Percentiles rank a stretch among this genome's conserved stretches.
phyloP scores from a whole-genome alignment of 2,113 vertebrate species.

The Ophiodon elongatus region DNA sequence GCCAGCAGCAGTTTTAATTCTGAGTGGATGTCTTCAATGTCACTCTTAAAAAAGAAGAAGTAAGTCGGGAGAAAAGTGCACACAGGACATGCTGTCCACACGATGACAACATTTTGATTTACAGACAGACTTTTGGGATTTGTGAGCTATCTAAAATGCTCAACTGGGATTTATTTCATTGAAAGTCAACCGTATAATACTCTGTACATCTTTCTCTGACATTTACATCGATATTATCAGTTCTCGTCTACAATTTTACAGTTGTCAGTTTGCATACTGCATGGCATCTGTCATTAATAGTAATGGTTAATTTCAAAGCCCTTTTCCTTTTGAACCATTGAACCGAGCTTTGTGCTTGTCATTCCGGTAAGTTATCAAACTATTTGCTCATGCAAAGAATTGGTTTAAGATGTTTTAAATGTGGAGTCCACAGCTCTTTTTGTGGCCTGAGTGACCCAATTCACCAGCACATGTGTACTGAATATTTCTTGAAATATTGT shows the following conservation, averaged over 20 bases:
- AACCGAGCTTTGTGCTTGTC: background rate
- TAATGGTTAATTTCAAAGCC: conserved; percentile 6
- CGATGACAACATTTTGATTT: background rate
- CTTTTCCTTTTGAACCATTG: background rate
- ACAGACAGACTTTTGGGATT: conserved; percentile 10
- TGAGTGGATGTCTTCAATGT: background rate
- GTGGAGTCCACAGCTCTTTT: background rate
- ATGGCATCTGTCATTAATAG: background rate
- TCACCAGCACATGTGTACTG: background rate
- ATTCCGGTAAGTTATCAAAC: background rate
- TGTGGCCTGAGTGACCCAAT: background rate
- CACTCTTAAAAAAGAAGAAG: conserved; percentile 41
- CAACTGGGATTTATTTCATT: background rate
- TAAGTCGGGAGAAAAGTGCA: background rate
- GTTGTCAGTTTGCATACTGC: background rate
- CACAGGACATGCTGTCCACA: background rate
- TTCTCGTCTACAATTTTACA: background rate
- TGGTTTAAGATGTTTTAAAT: background rate
- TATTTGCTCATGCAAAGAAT: background rate
- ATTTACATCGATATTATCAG: background rate
- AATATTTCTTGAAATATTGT: background rate
- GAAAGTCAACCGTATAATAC: background rate
- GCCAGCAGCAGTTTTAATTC: background rate
- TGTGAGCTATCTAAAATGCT: background rate
- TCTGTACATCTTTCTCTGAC: background rate